Evolutionary conservation across 2,113 vertebrate genomes (phyloP).

Genomic region (Atrichornis clamosus): DNA sequence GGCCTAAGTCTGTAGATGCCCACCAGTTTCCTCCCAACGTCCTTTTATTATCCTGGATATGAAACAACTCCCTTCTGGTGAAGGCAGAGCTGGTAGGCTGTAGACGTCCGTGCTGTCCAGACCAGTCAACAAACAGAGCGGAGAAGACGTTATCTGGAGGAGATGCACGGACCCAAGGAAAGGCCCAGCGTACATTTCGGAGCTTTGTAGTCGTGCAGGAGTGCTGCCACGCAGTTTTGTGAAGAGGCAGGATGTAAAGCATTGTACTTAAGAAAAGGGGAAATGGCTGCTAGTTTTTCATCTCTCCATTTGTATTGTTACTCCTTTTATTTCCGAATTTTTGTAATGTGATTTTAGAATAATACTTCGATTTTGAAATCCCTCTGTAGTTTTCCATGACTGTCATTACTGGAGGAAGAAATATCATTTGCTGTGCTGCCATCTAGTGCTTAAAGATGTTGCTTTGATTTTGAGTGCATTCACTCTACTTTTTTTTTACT

Average conservation of each 20-base stretch:
- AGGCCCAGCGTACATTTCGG: accelerated
- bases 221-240: not conserved
- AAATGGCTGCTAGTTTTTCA: not conserved
- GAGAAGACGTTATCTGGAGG: accelerated
- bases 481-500: too few relatives aligned
- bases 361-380: not conserved
- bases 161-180: not conserved
- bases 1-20: not conserved
- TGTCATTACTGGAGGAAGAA: not conserved
- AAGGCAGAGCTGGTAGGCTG: not conserved
- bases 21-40: not conserved
- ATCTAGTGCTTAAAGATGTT: constrained; percentile 34
- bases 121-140: not conserved
- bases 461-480: not conserved
- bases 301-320: not conserved
- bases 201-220: not conserved
- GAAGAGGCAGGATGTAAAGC: not conserved
- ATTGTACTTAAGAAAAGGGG: not conserved
- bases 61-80: not conserved
- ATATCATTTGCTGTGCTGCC: constrained; percentile 64
- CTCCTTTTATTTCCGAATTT: not conserved
- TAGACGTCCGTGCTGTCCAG: not conserved
- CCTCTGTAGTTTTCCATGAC: not conserved
- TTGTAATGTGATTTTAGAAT: not conserved
- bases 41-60: not conserved